Conservation (phyloP, 1,140 invertebrate genomes). For the Drosophila virilis region DNA sequence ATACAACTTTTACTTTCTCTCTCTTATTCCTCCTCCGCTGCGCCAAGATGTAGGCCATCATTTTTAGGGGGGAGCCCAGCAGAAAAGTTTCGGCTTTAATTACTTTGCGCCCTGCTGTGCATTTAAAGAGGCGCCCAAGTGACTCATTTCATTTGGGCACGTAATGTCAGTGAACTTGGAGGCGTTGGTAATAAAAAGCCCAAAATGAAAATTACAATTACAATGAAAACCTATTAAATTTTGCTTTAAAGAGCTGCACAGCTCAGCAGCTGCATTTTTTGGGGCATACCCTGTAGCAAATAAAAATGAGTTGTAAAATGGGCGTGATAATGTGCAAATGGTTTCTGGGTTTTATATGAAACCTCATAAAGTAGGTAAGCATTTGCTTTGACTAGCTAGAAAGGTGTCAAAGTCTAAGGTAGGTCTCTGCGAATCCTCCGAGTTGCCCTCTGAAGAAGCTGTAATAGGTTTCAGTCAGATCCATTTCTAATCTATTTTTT, state of each 20-base stretch:
- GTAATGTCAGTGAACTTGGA: conserved; percentile 39
- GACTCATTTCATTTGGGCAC: conserved; percentile 40
- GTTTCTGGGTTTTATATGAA: no score
- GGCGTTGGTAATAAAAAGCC: conserved; percentile 21
- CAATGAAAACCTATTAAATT: conserved; percentile 43
- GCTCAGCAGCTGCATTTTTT: conserved; percentile 28
- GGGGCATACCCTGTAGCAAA: background rate
- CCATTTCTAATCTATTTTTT: no score
- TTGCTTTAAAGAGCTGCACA: conserved; percentile 36
- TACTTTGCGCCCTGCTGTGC: conserved; percentile 50
- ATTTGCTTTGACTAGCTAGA: no score
- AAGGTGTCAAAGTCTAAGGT: no score
- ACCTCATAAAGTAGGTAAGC: background rate
- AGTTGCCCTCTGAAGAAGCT: no score
- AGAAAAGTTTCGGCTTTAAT: conserved; percentile 64
- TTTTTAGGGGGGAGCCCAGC: background rate
- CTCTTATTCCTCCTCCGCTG: background rate
- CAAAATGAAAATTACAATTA: conserved; percentile 3
- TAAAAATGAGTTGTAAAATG: background rate
- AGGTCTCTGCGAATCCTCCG: no score
- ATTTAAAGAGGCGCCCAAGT: conserved; percentile 22
- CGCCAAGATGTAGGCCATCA: conserved; percentile 12
- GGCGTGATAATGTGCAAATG: no score
- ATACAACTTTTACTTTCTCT: background rate
- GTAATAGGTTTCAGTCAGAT: no score